phyloP scores from a whole-genome alignment of 2,113 vertebrate species.

The Calcarius ornatus region DNA sequence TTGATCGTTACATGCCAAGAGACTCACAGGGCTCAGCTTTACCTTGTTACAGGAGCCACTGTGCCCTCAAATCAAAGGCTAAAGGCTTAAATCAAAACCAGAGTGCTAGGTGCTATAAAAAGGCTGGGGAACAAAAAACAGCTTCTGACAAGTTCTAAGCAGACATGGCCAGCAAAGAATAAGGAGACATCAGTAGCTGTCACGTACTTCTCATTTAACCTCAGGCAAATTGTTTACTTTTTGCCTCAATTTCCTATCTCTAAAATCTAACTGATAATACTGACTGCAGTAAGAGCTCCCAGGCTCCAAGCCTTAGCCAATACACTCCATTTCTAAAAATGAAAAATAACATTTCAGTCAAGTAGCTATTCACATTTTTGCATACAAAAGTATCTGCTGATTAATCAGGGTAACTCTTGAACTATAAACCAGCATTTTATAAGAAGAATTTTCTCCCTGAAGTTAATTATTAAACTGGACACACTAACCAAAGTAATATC shows the following conservation, averaged over 20 bases:
- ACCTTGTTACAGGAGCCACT: neutral
- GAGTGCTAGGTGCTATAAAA: neutral
- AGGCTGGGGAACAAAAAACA: neutral
- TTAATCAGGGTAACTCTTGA: neutral
- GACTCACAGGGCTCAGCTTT: neutral
- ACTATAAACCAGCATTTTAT: neutral
- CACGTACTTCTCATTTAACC: neutral
- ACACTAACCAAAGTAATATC: neutral
- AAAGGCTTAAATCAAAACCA: neutral
- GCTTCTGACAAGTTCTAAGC: neutral
- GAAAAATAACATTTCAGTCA: neutral
- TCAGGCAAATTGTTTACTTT: conserved; percentile 11
- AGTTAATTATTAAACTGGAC: neutral
- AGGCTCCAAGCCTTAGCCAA: neutral
- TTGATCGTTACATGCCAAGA: neutral
- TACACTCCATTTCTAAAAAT: neutral
- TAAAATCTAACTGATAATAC: neutral
- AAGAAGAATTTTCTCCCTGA: neutral
- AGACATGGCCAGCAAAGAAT: neutral
- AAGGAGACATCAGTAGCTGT: neutral
- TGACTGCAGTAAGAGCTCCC: neutral
- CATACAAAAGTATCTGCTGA: neutral
- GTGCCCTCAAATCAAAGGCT: neutral
- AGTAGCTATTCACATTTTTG: neutral
- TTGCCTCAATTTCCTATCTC: neutral